Conservation (phyloP, 2,888 invertebrate species). For the Eledona agricola region DNA sequence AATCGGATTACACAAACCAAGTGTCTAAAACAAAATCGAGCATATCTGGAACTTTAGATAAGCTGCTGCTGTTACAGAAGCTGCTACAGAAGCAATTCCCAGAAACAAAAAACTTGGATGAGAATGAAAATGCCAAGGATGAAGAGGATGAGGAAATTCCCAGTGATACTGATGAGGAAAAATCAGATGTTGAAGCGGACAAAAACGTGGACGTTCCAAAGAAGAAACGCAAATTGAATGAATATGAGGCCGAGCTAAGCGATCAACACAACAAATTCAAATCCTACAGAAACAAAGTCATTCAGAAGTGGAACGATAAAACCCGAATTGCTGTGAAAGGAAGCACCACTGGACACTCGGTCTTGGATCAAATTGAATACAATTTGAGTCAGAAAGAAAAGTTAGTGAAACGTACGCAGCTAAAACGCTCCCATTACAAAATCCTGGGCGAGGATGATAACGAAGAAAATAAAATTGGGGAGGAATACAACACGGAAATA, state of each 20-base stretch:
- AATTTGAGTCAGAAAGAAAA: conserved; percentile 80
- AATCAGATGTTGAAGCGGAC: conserved; percentile 56
- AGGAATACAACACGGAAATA: conserved; percentile 80
- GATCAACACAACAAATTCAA: conserved; percentile 70
- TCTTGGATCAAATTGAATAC: conserved; percentile 85
- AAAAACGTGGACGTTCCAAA: conserved; percentile 47
- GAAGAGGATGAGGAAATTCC: conserved; percentile 69
- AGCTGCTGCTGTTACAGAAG: conserved; percentile 70
- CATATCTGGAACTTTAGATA: conserved; percentile 71
- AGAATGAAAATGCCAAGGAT: conserved; percentile 36
- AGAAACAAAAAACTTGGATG: conserved; percentile 70
- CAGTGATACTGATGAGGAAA: conserved; percentile 67
- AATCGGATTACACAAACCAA: conserved; percentile 64
- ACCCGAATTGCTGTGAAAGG: conserved; percentile 77
- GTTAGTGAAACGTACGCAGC: conserved; percentile 80
- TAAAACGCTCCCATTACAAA: conserved; percentile 78
- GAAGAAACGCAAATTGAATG: conserved; percentile 67
- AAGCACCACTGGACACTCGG: conserved; percentile 66
- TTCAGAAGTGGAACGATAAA: conserved; percentile 96
- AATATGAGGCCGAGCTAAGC: conserved; percentile 69
- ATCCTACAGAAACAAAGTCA: conserved; percentile 78
- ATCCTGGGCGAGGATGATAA: conserved; percentile 71
- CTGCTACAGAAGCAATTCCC: conserved; percentile 70
- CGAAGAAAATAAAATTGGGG: conserved; percentile 48
- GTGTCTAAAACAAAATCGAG: conserved; percentile 66